Evolutionary conservation across 2,113 vertebrate genomes (phyloP).

Genomic region (Crotalus horridus): DNA sequence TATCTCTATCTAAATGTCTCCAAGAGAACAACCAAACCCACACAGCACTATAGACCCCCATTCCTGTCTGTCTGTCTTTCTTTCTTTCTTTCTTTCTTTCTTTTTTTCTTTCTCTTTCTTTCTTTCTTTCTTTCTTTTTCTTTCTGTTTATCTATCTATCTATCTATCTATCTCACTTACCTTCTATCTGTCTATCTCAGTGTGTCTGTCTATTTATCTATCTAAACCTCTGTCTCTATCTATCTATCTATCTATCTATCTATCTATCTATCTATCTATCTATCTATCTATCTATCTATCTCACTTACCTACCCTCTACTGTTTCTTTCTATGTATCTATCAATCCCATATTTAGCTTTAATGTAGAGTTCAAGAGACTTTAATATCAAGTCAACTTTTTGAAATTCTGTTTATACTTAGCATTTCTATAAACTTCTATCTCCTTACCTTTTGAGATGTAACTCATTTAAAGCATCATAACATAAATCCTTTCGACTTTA

Average conservation of each 20-base stretch:
- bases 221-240: too few relatives aligned
- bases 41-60: too few relatives aligned
- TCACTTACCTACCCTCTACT: too few relatives aligned
- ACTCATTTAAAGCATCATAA: background rate
- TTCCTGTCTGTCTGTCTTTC: too few relatives aligned
- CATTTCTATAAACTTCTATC: background rate
- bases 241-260: background rate
- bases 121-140: too few relatives aligned
- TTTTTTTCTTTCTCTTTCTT: too few relatives aligned
- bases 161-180: too few relatives aligned
- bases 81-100: too few relatives aligned
- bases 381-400: background rate
- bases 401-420: background rate
- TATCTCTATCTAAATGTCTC: background rate
- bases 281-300: background rate
- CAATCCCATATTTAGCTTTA: background rate
- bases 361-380: background rate
- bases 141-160: too few relatives aligned
- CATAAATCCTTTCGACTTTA: background rate
- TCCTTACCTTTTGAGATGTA: background rate
- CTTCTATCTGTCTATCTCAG: background rate
- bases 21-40: too few relatives aligned
- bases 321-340: background rate
- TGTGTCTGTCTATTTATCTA: too few relatives aligned
- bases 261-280: background rate